Conservation (phyloP, 2,113 vertebrate genomes). For the Anthoscopus minutus region DNA sequence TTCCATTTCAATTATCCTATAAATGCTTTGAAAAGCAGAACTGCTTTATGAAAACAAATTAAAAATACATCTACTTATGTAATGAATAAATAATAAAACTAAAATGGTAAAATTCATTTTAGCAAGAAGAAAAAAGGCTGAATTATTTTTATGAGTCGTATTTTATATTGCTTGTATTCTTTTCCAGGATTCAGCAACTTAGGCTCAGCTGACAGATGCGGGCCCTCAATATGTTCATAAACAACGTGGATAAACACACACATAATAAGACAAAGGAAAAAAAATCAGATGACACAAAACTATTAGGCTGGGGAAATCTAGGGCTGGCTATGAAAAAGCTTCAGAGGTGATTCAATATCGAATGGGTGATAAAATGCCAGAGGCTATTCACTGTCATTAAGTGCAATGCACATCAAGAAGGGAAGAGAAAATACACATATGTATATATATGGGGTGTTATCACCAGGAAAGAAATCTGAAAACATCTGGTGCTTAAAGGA, state of each 20-base stretch:
- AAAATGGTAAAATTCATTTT: neutral
- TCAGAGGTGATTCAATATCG: neutral
- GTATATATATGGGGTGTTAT: neutral
- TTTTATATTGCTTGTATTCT: neutral
- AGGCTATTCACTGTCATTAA: neutral
- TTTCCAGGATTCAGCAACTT: neutral
- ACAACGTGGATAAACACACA: neutral
- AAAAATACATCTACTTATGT: neutral
- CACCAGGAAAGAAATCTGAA: neutral
- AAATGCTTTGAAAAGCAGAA: neutral
- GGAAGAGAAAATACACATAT: neutral
- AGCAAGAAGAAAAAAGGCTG: neutral
- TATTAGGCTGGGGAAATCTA: neutral
- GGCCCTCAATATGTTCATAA: neutral
- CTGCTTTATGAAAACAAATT: neutral
- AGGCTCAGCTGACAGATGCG: neutral
- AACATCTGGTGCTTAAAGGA: neutral
- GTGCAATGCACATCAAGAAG: neutral
- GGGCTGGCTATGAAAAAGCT: slow-evolving; percentile 3
- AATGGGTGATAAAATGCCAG: slow-evolving; percentile 14
- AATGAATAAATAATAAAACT: neutral
- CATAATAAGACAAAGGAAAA: neutral
- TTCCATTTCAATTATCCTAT: neutral
- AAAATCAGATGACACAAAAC: neutral
- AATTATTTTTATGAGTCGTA: neutral